phyloP scores from a whole-genome alignment of 2,797 vertebrate species.

The Geotrypetes seraphini region DNA sequence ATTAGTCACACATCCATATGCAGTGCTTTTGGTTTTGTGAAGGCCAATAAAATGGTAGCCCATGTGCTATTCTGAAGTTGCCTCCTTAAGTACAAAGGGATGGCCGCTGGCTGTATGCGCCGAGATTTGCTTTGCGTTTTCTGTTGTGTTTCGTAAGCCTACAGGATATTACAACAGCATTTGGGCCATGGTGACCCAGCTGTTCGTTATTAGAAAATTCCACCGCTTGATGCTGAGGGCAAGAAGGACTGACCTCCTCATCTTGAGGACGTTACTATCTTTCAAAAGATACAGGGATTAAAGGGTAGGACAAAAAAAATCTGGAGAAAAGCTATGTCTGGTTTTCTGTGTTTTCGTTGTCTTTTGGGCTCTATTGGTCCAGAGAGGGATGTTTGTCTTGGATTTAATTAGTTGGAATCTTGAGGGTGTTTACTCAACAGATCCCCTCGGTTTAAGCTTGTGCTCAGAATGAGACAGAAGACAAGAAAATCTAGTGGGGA shows the following conservation, averaged over 20 bases:
- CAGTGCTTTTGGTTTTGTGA: slow-evolving; percentile 30
- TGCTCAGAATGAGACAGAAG: slow-evolving; percentile 63
- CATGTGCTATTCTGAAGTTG: slow-evolving; percentile 72
- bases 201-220: slow-evolving; percentile 99
- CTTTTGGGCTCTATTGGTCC: slow-evolving; percentile 63
- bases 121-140: slow-evolving; percentile 65
- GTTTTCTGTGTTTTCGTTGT: slow-evolving; percentile 60
- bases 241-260: slow-evolving; percentile 75
- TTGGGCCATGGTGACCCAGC: slow-evolving; percentile 92
- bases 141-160: slow-evolving; percentile 72
- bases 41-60: slow-evolving; percentile 35
- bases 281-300: slow-evolving; percentile 94
- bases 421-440: slow-evolving; percentile 81
- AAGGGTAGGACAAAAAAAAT: slow-evolving; percentile 73
- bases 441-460: slow-evolving; percentile 69
- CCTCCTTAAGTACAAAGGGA: slow-evolving; percentile 80
- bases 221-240: slow-evolving; percentile 79
- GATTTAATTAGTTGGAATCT: slow-evolving; percentile 95
- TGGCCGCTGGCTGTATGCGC: slow-evolving; percentile 71
- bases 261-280: slow-evolving; percentile 85
- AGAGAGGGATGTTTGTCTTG: slow-evolving; percentile 87
- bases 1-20: slow-evolving; percentile 45
- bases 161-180: slow-evolving; percentile 94
- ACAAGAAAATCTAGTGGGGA: slow-evolving; percentile 48
- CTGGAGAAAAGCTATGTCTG: slow-evolving; percentile 71